These are phyloP conservation scores for Caenorhabditis auriculariae DNA, from an alignment of 2,888 invertebrate species.

Conservation along the genomic window DNA sequence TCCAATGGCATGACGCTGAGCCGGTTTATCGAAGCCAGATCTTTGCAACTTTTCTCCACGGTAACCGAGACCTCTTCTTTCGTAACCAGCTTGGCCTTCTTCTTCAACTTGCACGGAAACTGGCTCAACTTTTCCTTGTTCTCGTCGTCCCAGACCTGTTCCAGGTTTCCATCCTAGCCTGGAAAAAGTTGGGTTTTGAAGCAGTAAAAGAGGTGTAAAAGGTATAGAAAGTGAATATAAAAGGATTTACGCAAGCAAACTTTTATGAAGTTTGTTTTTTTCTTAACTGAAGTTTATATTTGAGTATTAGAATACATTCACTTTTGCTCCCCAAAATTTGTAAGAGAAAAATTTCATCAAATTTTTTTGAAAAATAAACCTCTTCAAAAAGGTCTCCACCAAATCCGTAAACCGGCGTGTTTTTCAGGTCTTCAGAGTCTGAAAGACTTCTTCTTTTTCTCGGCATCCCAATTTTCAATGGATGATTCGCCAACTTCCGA, in stretches of 20 bases:
- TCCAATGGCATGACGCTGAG: conserved; percentile 19
- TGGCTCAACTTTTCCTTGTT: conserved; percentile 61
- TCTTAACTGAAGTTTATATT: too few species aligned
- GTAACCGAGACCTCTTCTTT: conserved; percentile 46
- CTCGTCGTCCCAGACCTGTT: conserved; percentile 66
- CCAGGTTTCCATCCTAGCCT: conserved; percentile 68
- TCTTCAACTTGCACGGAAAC: conserved; percentile 41
- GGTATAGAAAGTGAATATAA: too few species aligned
- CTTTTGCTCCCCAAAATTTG: too few species aligned
- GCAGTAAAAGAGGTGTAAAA: neutral
- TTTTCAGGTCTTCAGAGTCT: conserved; percentile 66
- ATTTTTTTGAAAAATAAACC: too few species aligned
- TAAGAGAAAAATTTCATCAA: too few species aligned
- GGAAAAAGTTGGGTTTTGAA: conserved; percentile 4
- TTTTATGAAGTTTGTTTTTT: neutral
- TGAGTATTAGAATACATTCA: too few species aligned
- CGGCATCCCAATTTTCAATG: conserved; percentile 5
- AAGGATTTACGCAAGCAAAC: too few species aligned
- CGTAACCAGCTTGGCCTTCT: conserved; percentile 34
- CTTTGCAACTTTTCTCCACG: conserved; percentile 40
- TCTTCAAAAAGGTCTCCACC: too few species aligned
- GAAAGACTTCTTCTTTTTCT: conserved; percentile 36
- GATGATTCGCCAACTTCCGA: neutral
- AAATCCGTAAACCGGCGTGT: conserved; percentile 64
- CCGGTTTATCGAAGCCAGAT: conserved; percentile 13